Base-by-base conservation (phyloP, 2,797 vertebrate genomes). In the Notamacropus eugenii region DNA sequence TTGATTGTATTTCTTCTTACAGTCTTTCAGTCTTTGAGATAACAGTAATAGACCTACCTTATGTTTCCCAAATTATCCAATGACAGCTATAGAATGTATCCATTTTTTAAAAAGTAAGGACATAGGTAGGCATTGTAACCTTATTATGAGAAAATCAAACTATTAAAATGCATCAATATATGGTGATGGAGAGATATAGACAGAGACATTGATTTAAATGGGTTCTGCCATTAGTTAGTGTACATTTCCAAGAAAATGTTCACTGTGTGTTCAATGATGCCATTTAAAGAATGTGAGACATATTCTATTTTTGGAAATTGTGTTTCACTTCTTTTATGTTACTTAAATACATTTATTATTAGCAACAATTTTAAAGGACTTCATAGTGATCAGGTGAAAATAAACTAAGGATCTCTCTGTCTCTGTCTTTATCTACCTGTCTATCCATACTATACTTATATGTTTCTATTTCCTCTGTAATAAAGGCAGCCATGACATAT, bases 1-100 rank as follows among this genome's bases (percentile, higher is more conserved):
- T 97, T 97, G 97, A 96, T 74, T 74, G 98, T 97, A 92, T 95
- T 95, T 96, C 97, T 97, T 97, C 95, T 97, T 91, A 31, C 96
- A 97, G 96, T 97, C 97, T 97, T 96, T 97, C 98, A 93, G 95
- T 96, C 14, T 94, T 96, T 96, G 96, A 97, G 96, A 95, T 55
- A 54, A 93, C 94, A 97, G 92, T 40, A 46, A 95, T 93, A 97
- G 95, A 59, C 62, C 95, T 6, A 1, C 67, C 94, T 97, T 97
- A 95, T 91, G 8, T 91, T 92, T 62, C 91, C 55, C 95, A 94
- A 95, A 96, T 95, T 96, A 93, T 90, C 91, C 57, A 34, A 29
- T 96, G 92, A 96, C 58, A 97, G 16, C 54, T 92, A 95, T 96
- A 97, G 55, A 92, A 54, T 54, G n/a, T 24, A 59, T 34, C 90